A percentile compares a stretch with the other conserved stretches of the same genome.
phyloP scores from a whole-genome alignment of 2,113 vertebrate genomes.

The Monarcha castaneiventris region DNA sequence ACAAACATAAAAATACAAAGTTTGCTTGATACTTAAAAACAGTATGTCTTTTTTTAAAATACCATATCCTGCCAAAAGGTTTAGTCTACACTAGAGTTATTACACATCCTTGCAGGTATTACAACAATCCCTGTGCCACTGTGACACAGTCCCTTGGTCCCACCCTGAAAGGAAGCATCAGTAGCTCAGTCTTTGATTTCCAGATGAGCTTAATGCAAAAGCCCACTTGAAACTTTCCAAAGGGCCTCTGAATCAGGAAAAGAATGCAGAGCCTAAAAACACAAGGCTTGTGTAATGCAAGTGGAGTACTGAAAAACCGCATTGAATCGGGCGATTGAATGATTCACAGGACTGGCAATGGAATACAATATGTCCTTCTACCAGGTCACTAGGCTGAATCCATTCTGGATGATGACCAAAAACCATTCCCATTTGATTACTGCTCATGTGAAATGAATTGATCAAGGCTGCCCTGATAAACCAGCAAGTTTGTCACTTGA shows the following conservation, averaged over 20 bases:
- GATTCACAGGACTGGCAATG: background rate
- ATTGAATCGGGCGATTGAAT: fast-evolving
- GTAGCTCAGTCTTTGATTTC: background rate
- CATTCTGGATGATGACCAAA: background rate
- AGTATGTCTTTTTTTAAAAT: background rate
- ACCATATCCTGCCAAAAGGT: background rate
- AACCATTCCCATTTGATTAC: background rate
- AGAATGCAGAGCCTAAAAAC: background rate
- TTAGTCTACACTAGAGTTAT: background rate
- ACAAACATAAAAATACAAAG: background rate
- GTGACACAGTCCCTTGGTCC: background rate
- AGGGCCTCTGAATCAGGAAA: background rate
- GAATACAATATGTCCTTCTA: background rate
- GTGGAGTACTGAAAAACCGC: background rate
- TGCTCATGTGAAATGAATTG: background rate
- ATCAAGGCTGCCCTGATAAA: background rate
- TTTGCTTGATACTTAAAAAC: background rate
- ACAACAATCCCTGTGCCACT: background rate
- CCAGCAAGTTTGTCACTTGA: background rate
- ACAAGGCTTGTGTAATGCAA: background rate
- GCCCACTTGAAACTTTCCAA: background rate
- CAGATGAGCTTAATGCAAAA: background rate
- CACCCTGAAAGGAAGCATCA: background rate
- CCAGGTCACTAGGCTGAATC: background rate
- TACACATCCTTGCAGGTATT: background rate